A percentile compares a stretch with the other conserved stretches of the same genome.
Conservation (phyloP, 1,140 invertebrate genomes). For the Drosophila melanica region DNA sequence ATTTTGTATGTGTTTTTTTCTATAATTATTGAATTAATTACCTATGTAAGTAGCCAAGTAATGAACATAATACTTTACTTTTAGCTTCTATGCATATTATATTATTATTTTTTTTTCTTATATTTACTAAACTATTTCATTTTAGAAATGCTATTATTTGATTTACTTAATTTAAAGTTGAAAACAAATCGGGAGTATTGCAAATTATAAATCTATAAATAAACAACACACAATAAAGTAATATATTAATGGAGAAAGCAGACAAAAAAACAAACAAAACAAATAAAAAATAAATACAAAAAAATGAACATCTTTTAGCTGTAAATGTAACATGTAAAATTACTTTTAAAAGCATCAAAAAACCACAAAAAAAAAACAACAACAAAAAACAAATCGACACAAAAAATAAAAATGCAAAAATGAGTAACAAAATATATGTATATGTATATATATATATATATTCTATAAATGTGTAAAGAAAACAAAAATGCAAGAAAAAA, state of each 20-base stretch:
- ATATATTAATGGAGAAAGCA: conserved; percentile 58
- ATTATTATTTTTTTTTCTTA: conserved; percentile 28
- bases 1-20: conserved; percentile 44
- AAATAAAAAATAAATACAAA: conserved; percentile 35
- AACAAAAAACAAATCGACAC: conserved; percentile 41
- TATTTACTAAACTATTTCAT: conserved; percentile 67
- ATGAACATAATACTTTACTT: conserved; percentile 63
- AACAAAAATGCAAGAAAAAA: conserved; percentile 68
- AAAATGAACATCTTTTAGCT: conserved; percentile 68
- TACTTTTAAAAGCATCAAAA: conserved; percentile 68
- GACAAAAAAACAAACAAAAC: conserved; percentile 61
- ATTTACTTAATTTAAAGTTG: conserved; percentile 56
- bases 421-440: conserved; percentile 58
- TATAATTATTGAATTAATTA: conserved; percentile 39
- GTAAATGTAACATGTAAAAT: conserved; percentile 75
- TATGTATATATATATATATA: conserved; percentile 51
- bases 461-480: conserved; percentile 75
- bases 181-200: conserved; percentile 78
- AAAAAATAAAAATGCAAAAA: conserved; percentile 43
- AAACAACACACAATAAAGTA: conserved; percentile 37
- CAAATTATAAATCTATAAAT: conserved; percentile 62
- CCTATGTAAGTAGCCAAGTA: conserved; percentile 64
- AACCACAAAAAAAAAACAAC: conserved; percentile 17
- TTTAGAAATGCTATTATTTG: conserved; percentile 65
- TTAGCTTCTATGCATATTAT: conserved; percentile 43